These are phyloP conservation scores for Antedon mediterranea DNA, from an alignment of 53 echinoderm and acorn worm genomes.

Conservation along the genomic window DNA sequence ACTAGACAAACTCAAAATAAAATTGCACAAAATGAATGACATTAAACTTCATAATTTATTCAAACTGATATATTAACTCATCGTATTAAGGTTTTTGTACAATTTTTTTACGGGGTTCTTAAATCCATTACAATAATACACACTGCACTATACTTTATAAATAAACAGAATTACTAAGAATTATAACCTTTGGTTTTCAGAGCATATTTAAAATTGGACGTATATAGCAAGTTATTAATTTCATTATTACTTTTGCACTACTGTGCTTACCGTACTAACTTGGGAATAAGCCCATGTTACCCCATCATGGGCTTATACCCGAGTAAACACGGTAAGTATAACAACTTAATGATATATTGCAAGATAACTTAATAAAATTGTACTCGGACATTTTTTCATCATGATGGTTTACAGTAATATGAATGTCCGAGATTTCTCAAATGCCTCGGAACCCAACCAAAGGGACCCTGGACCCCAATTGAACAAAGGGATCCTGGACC, in stretches of 20 bases:
- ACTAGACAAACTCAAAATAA: neutral
- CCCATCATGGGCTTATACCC: too few relatives aligned
- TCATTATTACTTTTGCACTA: neutral
- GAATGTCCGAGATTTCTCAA: too few relatives aligned
- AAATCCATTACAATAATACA: neutral
- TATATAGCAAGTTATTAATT: neutral
- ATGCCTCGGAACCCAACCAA: too few relatives aligned
- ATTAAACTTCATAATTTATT: neutral
- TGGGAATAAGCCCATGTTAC: too few relatives aligned
- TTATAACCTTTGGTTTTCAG: neutral
- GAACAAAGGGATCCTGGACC: too few relatives aligned
- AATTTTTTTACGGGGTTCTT: neutral
- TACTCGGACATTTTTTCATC: neutral
- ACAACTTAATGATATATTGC: neutral
- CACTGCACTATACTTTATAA: neutral
- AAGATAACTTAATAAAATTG: neutral
- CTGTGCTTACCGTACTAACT: too few relatives aligned
- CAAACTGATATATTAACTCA: neutral
- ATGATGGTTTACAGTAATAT: neutral
- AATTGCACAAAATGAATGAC: neutral
- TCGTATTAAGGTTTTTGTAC: neutral
- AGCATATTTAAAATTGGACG: neutral
- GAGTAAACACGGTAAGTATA: too few relatives aligned
- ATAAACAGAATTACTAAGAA: neutral
- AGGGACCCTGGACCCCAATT: too few relatives aligned